These are phyloP conservation scores for Hypsopygia costalis DNA, from an alignment of 2,888 invertebrate genomes.

Conservation along the genomic window DNA sequence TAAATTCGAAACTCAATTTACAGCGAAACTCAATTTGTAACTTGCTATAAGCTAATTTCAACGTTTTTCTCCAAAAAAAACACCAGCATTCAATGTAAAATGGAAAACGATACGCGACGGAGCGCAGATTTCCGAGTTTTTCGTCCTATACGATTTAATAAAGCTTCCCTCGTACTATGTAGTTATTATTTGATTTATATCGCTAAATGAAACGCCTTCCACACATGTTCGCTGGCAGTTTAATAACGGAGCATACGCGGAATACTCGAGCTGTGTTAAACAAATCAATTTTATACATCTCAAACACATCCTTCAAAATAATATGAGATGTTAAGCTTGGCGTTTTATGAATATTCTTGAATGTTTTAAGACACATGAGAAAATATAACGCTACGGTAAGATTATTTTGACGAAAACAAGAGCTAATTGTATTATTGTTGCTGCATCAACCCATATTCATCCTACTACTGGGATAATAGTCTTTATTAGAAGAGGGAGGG, in stretches of 20 bases:
- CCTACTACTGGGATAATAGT: too few species aligned
- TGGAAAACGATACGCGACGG: constrained; percentile 11
- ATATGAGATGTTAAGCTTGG: constrained; percentile 2
- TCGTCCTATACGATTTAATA: constrained; percentile 54
- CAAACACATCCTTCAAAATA: constrained; percentile 17
- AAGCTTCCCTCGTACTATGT: constrained; percentile 33
- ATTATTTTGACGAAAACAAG: too few species aligned
- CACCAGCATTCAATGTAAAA: too few species aligned
- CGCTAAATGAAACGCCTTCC: constrained; percentile 46
- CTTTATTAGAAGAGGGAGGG: too few species aligned
- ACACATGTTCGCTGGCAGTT: constrained; percentile 43
- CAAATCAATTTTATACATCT: constrained; percentile 29
- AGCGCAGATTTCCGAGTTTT: constrained; percentile 25
- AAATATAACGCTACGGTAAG: too few species aligned
- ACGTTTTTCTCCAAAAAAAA: too few species aligned
- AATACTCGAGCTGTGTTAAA: constrained; percentile 27
- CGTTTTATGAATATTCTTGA: constrained; percentile 7
- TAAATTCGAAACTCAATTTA: too few species aligned
- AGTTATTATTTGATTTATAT: constrained; percentile 57
- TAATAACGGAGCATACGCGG: constrained; percentile 46
- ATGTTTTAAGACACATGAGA: background rate
- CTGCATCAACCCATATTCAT: too few species aligned
- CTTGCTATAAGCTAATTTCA: too few species aligned
- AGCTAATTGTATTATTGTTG: too few species aligned
- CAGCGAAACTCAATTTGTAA: too few species aligned